Base-by-base conservation (phyloP, 2,888 invertebrate species). In the Rhyacophila evoluta region DNA sequence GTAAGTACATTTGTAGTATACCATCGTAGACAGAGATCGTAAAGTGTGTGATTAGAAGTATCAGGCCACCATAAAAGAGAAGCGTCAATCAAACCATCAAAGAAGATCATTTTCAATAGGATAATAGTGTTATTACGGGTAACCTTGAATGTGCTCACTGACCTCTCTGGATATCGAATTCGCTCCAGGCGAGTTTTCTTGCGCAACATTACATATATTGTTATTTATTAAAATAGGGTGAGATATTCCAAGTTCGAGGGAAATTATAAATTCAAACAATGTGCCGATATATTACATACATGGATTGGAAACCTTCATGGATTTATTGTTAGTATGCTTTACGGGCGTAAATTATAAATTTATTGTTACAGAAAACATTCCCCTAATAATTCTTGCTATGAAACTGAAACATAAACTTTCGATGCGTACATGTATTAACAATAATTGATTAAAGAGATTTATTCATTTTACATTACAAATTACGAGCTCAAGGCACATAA, bases 71-170 rank as follows among this genome's bases (percentile, higher is more conserved):
- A 55, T 55, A 55, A 25, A 19, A 55, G 15, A 55, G 5, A 55
- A 55, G 25, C 19, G 41, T 55, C 41, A 55, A 55, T 55, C 41
- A 55, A 55, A 55, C 41, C 19, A 55, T 55, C 25, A 25, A 25
- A 25, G 41, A 55, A 19, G 8, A 55, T 55, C 19, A 55, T 55
- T 55, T 55, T 55, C 41, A 55, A 37, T 72, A 67, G 72, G 72
- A 69, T 69, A 33, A 69, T 69, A 29, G 12, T 69, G n/a, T 69
- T 69, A 12, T 67, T 37, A 29, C n/a, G 3, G 69, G 29, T 78
- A 70, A 78, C 78, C 78, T 78, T 74, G 72, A 71, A 19, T 39
- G 12, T 72, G 74, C 70, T 11, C 70, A 36, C 37, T 74, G 78
- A 78, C 74, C 78, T 29, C 74, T 38, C 70, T 55, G 55, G 25